These are phyloP conservation scores for Eupithecia dodoneata DNA, from an alignment of 2,888 invertebrate species.

Conservation along the genomic window DNA sequence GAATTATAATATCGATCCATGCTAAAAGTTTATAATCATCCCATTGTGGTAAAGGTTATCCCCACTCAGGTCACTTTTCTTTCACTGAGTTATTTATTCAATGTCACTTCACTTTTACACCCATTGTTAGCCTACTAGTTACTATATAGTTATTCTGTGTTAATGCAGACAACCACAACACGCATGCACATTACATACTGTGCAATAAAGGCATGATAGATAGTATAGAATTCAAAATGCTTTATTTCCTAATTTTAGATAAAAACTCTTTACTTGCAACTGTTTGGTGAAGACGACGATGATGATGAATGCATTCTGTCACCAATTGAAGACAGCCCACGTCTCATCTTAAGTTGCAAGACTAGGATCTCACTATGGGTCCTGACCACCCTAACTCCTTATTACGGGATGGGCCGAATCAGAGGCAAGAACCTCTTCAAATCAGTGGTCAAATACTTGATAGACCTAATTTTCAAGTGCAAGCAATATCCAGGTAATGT, in stretches of 20 bases:
- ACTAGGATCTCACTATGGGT: conserved; percentile 86
- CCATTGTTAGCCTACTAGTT: no score
- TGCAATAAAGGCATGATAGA: no score
- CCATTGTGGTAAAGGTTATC: no score
- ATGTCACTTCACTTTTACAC: no score
- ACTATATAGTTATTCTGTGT: no score
- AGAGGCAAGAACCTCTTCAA: conserved; percentile 85
- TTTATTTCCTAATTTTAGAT: conserved; percentile 55
- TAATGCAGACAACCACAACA: no score
- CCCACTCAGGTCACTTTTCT: no score
- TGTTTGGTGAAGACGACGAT: conserved; percentile 82
- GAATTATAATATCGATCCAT: no score
- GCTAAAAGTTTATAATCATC: background rate
- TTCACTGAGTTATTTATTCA: no score
- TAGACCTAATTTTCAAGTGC: conserved; percentile 83
- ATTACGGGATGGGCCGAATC: conserved; percentile 85
- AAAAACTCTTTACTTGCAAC: conserved; percentile 67
- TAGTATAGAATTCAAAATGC: no score
- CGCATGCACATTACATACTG: no score
- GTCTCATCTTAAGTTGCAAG: conserved; percentile 81
- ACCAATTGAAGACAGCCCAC: conserved; percentile 79
- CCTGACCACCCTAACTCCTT: conserved; percentile 85
- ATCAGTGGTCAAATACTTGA: conserved; percentile 84
- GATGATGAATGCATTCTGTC: conserved; percentile 82
- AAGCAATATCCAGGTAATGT: conserved; percentile 81